Percentiles rank a stretch among this genome's conserved stretches.
These are phyloP conservation scores for Chaenodraco wilsoni DNA, from an alignment of 2,797 vertebrate genomes.

Conservation along the genomic window DNA sequence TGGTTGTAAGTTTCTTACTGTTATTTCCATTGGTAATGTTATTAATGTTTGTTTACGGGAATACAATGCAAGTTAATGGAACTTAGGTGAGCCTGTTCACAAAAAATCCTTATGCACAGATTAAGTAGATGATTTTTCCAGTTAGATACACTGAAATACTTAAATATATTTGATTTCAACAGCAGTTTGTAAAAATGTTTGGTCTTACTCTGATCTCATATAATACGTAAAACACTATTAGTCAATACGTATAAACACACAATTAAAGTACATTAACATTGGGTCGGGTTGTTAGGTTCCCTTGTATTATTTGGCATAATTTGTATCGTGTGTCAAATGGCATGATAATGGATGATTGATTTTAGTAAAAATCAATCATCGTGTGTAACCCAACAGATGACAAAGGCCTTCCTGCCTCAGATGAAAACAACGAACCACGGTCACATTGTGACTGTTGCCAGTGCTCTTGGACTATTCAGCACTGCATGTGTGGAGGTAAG, in stretches of 20 bases:
- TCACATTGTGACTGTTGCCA: constrained; percentile 75
- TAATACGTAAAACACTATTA: not conserved
- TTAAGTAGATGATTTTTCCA: not conserved
- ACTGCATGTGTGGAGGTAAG: constrained; percentile 77
- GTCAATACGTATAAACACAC: too few species aligned
- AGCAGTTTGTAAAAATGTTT: not conserved
- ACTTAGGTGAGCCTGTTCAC: not conserved
- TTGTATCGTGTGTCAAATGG: not conserved
- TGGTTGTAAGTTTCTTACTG: too few species aligned
- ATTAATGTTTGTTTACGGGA: not conserved
- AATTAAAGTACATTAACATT: too few species aligned
- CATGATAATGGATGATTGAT: not conserved
- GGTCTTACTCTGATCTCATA: not conserved
- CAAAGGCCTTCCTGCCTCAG: constrained; percentile 77
- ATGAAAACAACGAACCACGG: constrained; percentile 72
- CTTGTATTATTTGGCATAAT: not conserved
- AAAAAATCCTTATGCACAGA: not conserved
- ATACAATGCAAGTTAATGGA: not conserved
- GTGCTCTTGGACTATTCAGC: constrained; percentile 75
- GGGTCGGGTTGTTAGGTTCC: not conserved
- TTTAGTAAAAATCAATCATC: not conserved
- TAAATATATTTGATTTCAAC: not conserved
- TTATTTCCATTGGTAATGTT: not conserved
- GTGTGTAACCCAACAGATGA: constrained; percentile 65
- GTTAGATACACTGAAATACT: not conserved